A percentile compares a stretch with the other conserved stretches of the same genome.
These are phyloP conservation scores for Nesidiocoris tenuis DNA, from an alignment of 2,888 invertebrate species.

Conservation along the genomic window DNA sequence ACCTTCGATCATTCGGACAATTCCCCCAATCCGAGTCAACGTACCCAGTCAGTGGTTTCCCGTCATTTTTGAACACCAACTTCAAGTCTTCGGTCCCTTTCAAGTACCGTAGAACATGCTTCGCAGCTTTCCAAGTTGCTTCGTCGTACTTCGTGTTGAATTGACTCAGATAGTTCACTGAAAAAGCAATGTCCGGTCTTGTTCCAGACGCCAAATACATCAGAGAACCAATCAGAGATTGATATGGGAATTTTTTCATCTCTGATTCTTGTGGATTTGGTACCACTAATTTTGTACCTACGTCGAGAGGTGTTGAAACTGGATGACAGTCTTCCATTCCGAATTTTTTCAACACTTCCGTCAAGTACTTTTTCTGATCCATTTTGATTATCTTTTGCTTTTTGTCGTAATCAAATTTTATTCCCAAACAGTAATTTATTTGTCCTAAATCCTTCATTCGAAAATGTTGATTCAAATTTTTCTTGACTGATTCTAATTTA, in stretches of 20 bases:
- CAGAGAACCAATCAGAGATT: constrained; percentile 1
- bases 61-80: background rate
- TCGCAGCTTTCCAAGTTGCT: constrained; percentile 1
- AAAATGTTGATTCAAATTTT: background rate
- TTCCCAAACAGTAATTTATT: constrained; percentile 1
- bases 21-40: constrained; percentile 19
- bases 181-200: constrained; percentile 7
- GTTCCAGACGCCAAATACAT: background rate
- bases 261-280: background rate
- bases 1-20: background rate
- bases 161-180: constrained; percentile 3
- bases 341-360: constrained; percentile 2
- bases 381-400: background rate
- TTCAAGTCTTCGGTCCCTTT: background rate
- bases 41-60: background rate
- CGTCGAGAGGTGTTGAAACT: background rate
- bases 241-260: background rate
- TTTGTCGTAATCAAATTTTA: constrained; percentile 7
- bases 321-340: background rate
- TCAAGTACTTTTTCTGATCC: background rate
- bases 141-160: background rate
- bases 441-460: constrained; percentile 3
- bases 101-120: background rate
- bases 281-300: background rate
- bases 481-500: background rate